Evolutionary conservation across 2,888 invertebrate species (phyloP).

Genomic region (Hofmannophila pseudospretella): DNA sequence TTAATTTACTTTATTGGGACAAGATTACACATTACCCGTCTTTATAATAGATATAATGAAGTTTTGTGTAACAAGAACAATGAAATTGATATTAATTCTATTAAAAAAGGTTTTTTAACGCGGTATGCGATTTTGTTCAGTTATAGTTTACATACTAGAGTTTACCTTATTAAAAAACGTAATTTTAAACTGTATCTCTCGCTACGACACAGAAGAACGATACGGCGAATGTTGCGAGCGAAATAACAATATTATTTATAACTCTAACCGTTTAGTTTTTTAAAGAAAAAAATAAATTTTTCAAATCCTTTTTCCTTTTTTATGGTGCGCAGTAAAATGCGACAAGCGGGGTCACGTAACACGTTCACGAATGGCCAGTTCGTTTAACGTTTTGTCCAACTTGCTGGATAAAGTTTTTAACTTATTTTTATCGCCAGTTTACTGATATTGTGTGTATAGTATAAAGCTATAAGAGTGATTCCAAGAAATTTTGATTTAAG

Average conservation of each 20-base stretch:
- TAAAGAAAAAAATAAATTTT: slow-evolving; percentile 31
- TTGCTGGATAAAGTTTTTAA: slow-evolving; percentile 1
- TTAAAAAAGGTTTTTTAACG: slow-evolving; percentile 20
- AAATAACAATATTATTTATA: slow-evolving; percentile 52
- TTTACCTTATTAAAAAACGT: no score
- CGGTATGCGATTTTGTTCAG: no score
- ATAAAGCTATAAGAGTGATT: slow-evolving; percentile 1
- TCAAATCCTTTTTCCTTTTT: slow-evolving; percentile 34
- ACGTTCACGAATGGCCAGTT: slow-evolving; percentile 38
- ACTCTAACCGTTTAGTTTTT: slow-evolving; percentile 36
- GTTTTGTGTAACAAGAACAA: no score
- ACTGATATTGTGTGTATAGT: slow-evolving; percentile 1
- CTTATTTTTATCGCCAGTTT: slow-evolving; percentile 2
- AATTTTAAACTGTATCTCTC: no score
- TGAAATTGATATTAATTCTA: no score
- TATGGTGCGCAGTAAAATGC: slow-evolving; percentile 47
- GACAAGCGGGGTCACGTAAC: slow-evolving; percentile 44
- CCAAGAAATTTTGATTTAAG: not conserved
- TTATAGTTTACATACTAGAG: no score
- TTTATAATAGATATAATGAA: no score
- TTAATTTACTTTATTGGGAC: no score
- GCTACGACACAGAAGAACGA: no score
- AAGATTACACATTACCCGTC: no score
- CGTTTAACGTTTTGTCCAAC: slow-evolving; percentile 12
- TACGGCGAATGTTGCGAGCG: slow-evolving; percentile 20